These are phyloP conservation scores for Caranx ignobilis DNA, from an alignment of 2,113 vertebrate genomes.

Conservation along the genomic window DNA sequence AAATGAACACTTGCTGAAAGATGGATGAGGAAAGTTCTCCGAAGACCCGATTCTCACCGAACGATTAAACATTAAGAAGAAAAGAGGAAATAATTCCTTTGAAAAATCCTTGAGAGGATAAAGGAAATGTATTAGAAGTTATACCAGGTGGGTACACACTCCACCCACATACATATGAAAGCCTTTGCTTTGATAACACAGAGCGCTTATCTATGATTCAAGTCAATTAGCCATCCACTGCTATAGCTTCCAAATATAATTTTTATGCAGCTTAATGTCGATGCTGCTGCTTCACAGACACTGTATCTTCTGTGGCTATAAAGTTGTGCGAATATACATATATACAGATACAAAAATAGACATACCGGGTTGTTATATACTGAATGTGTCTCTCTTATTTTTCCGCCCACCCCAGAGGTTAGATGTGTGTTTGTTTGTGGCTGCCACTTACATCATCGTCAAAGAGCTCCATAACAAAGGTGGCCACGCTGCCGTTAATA, in stretches of 20 bases:
- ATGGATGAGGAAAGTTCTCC: constrained; percentile 74
- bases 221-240: constrained; percentile 61
- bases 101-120: constrained; percentile 70
- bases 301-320: background rate
- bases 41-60: constrained; percentile 68
- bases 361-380: no score
- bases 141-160: constrained; percentile 57
- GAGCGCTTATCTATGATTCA: constrained; percentile 48
- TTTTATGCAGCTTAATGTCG: constrained; percentile 16
- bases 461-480: constrained; percentile 96
- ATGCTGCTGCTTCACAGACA: constrained; percentile 13
- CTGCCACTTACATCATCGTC: constrained; percentile 87
- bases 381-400: background rate
- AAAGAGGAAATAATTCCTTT: constrained; percentile 65
- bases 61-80: constrained; percentile 77
- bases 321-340: background rate
- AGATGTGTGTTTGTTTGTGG: background rate
- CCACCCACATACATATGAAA: constrained; percentile 28
- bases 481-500: constrained; percentile 96
- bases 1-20: constrained; percentile 75
- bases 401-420: background rate
- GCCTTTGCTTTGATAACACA: constrained; percentile 46
- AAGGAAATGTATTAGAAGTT: constrained; percentile 65
- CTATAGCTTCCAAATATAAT: constrained; percentile 25
- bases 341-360: background rate